Evolutionary conservation across 2,888 invertebrate genomes (phyloP).

Genomic region (Axea sp.): DNA sequence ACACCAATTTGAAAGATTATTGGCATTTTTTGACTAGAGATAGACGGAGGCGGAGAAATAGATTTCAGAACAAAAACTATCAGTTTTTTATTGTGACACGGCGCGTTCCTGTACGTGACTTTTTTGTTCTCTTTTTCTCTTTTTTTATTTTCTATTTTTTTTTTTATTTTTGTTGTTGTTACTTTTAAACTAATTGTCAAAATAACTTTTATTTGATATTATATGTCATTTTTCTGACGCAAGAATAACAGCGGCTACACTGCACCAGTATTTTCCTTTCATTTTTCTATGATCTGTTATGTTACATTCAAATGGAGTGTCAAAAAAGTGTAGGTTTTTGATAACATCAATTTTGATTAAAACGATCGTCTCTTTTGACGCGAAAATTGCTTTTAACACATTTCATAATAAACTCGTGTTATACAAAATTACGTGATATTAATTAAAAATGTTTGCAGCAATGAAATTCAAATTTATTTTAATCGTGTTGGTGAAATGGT

Average conservation of each 20-base stretch:
- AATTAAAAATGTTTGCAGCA: too few species aligned
- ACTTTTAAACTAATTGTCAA: slow-evolving; percentile 35
- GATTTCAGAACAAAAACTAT: slow-evolving; percentile 22
- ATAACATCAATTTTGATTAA: too few species aligned
- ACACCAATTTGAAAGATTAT: slow-evolving; percentile 18
- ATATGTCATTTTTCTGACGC: slow-evolving; percentile 38
- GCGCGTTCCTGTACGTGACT: not conserved
- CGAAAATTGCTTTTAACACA: too few species aligned
- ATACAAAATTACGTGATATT: too few species aligned
- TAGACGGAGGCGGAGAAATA: too few species aligned
- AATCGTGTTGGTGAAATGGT: too few species aligned
- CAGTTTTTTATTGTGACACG: slow-evolving; percentile 13
- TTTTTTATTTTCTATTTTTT: too few species aligned
- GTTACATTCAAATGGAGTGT: not conserved
- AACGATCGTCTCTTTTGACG: too few species aligned
- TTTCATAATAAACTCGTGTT: too few species aligned
- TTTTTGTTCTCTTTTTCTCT: too few species aligned
- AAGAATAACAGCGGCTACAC: slow-evolving; percentile 18
- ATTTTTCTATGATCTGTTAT: slow-evolving; percentile 13
- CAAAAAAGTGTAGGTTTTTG: not conserved
- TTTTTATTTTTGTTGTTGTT: too few species aligned
- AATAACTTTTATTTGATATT: slow-evolving; percentile 52
- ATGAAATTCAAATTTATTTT: too few species aligned
- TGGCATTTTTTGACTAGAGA: slow-evolving; percentile 2
- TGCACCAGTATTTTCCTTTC: slow-evolving; percentile 1